phyloP scores from a whole-genome alignment of 1,140 invertebrate genomes.

The Wasmannia auropunctata region DNA sequence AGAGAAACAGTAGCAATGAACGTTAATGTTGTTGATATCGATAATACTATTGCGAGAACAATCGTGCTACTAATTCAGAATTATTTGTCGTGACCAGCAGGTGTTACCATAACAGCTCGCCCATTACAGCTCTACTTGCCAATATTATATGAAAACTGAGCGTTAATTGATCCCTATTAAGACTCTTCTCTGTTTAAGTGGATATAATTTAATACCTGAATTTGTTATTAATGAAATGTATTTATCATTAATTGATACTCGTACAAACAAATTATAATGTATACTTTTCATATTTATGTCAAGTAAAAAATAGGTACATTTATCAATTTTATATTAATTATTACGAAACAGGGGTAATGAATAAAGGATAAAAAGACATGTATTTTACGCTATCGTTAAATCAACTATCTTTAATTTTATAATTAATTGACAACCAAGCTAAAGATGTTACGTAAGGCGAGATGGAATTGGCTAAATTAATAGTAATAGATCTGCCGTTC shows the following conservation, averaged over 20 bases:
- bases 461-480: conserved; percentile 73
- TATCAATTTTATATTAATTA: neutral
- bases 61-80: conserved; percentile 46
- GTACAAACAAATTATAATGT: neutral
- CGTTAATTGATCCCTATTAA: conserved; percentile 1
- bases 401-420: neutral
- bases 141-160: neutral
- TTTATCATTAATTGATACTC: neutral
- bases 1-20: conserved; percentile 34
- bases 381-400: neutral
- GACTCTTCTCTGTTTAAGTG: neutral
- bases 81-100: conserved; percentile 34
- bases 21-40: conserved; percentile 51
- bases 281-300: neutral
- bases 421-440: neutral
- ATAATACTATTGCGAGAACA: conserved; percentile 21
- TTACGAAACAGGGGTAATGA: neutral
- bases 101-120: conserved; percentile 6
- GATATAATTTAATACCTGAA: neutral
- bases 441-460: conserved; percentile 58
- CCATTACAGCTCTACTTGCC: conserved; percentile 16
- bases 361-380: neutral
- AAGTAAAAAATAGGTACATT: neutral
- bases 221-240: neutral
- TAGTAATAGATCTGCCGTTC: conserved; percentile 76